Evolutionary conservation across 2,113 vertebrate genomes (phyloP).

Genomic region (Grallaria varia): DNA sequence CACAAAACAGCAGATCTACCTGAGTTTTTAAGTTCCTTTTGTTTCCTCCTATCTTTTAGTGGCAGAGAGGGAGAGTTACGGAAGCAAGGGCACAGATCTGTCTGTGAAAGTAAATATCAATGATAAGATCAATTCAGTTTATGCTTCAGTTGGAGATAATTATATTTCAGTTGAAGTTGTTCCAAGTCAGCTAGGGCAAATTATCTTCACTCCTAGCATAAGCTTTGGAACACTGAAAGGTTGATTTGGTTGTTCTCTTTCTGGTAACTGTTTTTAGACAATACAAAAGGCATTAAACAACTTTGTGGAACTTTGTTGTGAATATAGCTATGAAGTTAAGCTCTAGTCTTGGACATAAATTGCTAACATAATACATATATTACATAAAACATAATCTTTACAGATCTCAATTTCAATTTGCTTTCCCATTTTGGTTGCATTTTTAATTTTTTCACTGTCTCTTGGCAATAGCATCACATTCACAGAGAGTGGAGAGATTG

Average conservation of each 20-base stretch:
- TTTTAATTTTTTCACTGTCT: background rate
- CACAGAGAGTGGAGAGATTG: background rate
- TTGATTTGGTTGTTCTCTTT: background rate
- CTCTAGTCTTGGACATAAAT: background rate
- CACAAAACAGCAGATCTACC: background rate
- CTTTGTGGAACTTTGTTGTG: background rate
- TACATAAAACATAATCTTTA: background rate
- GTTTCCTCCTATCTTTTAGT: background rate
- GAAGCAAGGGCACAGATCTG: background rate
- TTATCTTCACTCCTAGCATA: background rate
- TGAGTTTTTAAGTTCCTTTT: background rate
- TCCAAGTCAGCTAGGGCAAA: background rate
- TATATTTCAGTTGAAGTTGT: background rate
- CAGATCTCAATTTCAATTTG: background rate
- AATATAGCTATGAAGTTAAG: background rate
- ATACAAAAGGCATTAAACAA: background rate
- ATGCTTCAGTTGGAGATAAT: background rate
- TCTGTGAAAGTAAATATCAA: background rate
- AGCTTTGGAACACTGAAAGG: background rate
- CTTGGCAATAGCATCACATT: background rate
- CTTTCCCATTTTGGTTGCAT: background rate
- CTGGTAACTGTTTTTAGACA: background rate
- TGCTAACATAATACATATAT: background rate
- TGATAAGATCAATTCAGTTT: background rate
- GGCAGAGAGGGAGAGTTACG: background rate